phyloP scores from a whole-genome alignment of 2,797 vertebrate genomes.

The Gambusia yucatana region DNA sequence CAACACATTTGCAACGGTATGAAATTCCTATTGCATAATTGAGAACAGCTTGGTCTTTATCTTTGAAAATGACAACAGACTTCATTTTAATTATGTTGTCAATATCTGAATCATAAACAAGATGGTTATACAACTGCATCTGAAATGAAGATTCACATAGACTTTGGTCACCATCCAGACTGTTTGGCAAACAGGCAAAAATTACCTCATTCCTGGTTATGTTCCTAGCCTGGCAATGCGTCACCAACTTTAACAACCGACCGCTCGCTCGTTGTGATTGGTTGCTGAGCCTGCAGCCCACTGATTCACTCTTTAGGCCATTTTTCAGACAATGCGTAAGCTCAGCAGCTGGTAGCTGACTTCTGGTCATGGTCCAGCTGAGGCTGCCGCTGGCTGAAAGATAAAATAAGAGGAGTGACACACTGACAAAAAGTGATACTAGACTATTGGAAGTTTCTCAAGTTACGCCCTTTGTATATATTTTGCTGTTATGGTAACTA shows the following conservation, averaged over 20 bases:
- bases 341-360: conserved; percentile 42
- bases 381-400: conserved; percentile 31
- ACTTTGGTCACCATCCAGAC: conserved; percentile 10
- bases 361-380: conserved; percentile 37
- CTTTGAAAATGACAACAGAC: neutral
- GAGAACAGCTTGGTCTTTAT: neutral
- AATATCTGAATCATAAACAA: neutral
- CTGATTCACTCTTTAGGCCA: conserved; percentile 41
- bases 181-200: conserved; percentile 8
- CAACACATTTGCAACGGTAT: neutral
- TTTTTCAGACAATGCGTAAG: conserved; percentile 45
- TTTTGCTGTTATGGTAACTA: conserved; percentile 2
- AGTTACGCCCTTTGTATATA: neutral
- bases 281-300: conserved; percentile 39
- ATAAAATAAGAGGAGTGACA: conserved; percentile 28
- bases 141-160: neutral
- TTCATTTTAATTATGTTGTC: neutral
- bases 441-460: conserved; percentile 7
- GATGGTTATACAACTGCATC: neutral
- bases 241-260: conserved; percentile 16
- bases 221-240: conserved; percentile 3
- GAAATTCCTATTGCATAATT: neutral
- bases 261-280: conserved; percentile 1
- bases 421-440: neutral
- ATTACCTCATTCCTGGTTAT: conserved; percentile 1